Percentiles rank a stretch among this genome's conserved stretches.
Conservation (phyloP, 2,113 vertebrate species). For the Struthio camelus region DNA sequence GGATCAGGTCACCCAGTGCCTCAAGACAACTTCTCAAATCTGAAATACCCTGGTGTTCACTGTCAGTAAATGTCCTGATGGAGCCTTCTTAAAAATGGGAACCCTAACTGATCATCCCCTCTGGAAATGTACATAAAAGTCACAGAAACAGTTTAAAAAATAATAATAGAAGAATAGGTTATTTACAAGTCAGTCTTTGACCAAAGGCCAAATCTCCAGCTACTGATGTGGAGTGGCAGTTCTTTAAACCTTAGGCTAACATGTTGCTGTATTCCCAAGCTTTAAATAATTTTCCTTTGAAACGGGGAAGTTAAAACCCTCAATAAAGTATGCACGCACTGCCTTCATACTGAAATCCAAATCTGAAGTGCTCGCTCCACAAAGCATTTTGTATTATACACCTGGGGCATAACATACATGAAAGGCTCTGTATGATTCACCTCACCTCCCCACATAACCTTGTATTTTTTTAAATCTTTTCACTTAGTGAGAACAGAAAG, state of each 20-base stretch:
- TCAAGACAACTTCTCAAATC: not conserved
- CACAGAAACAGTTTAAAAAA: constrained; percentile 55
- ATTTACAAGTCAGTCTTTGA: constrained; percentile 60
- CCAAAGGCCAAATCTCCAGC: constrained; percentile 42
- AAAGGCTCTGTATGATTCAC: constrained; percentile 1
- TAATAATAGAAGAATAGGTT: constrained; percentile 45
- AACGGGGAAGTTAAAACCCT: constrained; percentile 25
- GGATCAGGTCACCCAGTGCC: not conserved
- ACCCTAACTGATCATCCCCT: constrained; percentile 25
- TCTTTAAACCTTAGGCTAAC: constrained; percentile 48
- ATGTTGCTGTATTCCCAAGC: constrained; percentile 38
- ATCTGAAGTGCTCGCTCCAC: constrained; percentile 39
- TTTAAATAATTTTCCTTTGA: constrained; percentile 65
- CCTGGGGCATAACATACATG: constrained; percentile 15
- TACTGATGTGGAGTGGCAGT: constrained; percentile 12
- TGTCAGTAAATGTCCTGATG: not conserved
- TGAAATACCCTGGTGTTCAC: not conserved
- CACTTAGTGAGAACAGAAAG: constrained; percentile 30
- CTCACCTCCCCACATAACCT: constrained; percentile 3
- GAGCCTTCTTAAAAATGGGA: constrained; percentile 3
- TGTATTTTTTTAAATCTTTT: constrained; percentile 12
- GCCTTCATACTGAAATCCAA: constrained; percentile 39
- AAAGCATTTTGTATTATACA: constrained; percentile 48
- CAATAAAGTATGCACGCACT: not conserved
- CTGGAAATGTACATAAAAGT: constrained; percentile 42